These are phyloP conservation scores for Aelia acuminata DNA, from an alignment of 2,888 invertebrate species.

Conservation along the genomic window DNA sequence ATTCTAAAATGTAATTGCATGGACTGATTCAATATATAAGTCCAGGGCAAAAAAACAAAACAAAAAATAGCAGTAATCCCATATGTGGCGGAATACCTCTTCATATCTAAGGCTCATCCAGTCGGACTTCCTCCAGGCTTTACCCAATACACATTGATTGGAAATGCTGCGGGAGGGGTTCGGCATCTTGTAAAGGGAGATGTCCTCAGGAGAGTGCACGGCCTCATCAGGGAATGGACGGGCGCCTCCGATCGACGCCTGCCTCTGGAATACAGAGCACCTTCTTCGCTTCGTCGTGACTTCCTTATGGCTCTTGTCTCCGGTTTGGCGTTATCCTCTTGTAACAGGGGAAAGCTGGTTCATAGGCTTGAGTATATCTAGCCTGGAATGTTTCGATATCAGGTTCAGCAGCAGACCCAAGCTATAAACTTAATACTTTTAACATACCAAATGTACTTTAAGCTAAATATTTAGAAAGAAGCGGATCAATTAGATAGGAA, in stretches of 20 bases:
- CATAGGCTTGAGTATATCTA: not conserved
- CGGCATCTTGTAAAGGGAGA: slow-evolving; percentile 4
- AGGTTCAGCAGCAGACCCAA: no score
- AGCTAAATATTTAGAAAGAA: no score
- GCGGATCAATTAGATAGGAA: no score
- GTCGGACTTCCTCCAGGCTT: not conserved
- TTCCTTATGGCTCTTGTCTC: slow-evolving; percentile 2
- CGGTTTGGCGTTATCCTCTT: not conserved
- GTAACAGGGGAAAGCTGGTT: not conserved
- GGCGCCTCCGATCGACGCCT: not conserved
- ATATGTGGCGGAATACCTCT: not conserved
- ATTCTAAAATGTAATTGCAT: no score
- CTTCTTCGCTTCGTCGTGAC: not conserved
- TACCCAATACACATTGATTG: not conserved
- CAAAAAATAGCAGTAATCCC: not conserved
- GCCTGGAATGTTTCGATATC: no score
- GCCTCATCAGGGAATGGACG: slow-evolving; percentile 19
- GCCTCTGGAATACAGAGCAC: slow-evolving; percentile 15
- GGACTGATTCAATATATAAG: no score
- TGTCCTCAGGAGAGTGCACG: not conserved
- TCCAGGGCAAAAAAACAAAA: no score
- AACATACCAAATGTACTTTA: no score
- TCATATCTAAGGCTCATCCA: not conserved
- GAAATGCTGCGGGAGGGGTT: not conserved
- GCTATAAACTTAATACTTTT: no score